A percentile compares a stretch with the other conserved stretches of the same genome.
phyloP scores from a whole-genome alignment of 2,888 invertebrate species.

The Sthenelais limicola region DNA sequence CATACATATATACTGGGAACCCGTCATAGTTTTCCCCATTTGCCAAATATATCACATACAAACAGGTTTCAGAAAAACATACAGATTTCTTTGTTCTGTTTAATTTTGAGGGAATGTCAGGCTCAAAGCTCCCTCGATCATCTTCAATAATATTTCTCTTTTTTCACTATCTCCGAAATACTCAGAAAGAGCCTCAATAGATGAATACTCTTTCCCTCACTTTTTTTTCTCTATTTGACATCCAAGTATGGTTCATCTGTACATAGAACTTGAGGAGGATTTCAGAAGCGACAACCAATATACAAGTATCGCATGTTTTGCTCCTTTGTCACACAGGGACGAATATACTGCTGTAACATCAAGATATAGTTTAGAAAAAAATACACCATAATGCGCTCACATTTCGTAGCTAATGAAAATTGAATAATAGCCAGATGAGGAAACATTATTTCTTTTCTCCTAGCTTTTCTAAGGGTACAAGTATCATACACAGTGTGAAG shows the following conservation, averaged over 20 bases:
- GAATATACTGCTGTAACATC: conserved; percentile 33
- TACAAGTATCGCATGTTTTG: conserved; percentile 33
- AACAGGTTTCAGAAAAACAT: too few relatives aligned
- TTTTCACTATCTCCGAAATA: too few relatives aligned
- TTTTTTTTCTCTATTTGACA: too few relatives aligned
- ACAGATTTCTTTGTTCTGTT: too few relatives aligned
- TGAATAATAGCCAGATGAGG: conserved; percentile 36
- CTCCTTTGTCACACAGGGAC: conserved; percentile 38
- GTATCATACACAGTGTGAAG: conserved; percentile 36
- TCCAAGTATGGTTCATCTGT: conserved; percentile 33
- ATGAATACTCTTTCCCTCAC: too few relatives aligned
- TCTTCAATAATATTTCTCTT: too few relatives aligned
- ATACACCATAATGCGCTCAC: conserved; percentile 37
- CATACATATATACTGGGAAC: too few relatives aligned
- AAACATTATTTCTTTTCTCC: conserved; percentile 23
- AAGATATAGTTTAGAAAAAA: conserved; percentile 38
- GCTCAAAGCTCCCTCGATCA: too few relatives aligned
- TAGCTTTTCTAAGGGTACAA: too few relatives aligned
- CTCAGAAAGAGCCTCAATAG: too few relatives aligned
- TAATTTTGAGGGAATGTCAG: too few relatives aligned
- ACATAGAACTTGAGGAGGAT: conserved; percentile 36
- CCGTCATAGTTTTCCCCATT: conserved; percentile 30
- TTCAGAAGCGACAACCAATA: conserved; percentile 34
- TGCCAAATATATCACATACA: conserved; percentile 38
- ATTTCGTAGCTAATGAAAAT: conserved; percentile 33